Evolutionary conservation across 2,113 vertebrate species (phyloP), one percentile per base, ranked within the genome.

Genomic region (Lathamus discolor): DNA sequence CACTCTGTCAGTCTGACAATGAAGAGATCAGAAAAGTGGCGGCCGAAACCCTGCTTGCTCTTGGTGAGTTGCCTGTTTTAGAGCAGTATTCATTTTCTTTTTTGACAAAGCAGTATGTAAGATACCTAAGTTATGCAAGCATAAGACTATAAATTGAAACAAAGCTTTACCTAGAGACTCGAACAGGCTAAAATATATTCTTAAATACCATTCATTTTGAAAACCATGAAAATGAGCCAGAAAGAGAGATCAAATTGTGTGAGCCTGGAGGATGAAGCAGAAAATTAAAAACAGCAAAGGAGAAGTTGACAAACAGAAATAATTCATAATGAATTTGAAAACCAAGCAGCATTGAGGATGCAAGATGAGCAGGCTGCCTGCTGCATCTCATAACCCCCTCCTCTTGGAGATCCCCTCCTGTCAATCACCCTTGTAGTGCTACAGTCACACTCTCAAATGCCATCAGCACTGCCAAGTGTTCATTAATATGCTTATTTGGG

Each of bases 21-120:
- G 99, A 99, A 96, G 99, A 99, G 79, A 98, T 99, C 64, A 98
- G 98, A 62, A 99, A 99, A 35, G 98, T 99, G 67, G 99, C 99
- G 3, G 99, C 99, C 3, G 99, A 99, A 98, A 99, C 99, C 18
- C 98, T 99, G 64, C 98, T 99, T 72, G 98, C 98, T 19, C 98
- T 99, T 17, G 99, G 99, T 99, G 96, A 98, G 98, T 98, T 91
- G 35, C 19, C 37, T 69, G 20, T 7, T 86, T 79, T 59, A 33
- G 18, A 76, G 48, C 31, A 43, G 20, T 27, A 24, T 28, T n/a
- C 0, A 16, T 85, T 78, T 59, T 66, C 6, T 27, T 80, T 66
- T 72, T 52, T 51, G 48, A 39, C 33, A 67, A 23, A 75, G 61
- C 44, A 86, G n/a, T 35, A 22, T 6, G 7, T 78, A 59, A 83